Percentiles rank a stretch among this genome's conserved stretches.
These are phyloP conservation scores for Synanthedon andrenaeformis DNA, from an alignment of 2,888 invertebrate species.

Conservation along the genomic window DNA sequence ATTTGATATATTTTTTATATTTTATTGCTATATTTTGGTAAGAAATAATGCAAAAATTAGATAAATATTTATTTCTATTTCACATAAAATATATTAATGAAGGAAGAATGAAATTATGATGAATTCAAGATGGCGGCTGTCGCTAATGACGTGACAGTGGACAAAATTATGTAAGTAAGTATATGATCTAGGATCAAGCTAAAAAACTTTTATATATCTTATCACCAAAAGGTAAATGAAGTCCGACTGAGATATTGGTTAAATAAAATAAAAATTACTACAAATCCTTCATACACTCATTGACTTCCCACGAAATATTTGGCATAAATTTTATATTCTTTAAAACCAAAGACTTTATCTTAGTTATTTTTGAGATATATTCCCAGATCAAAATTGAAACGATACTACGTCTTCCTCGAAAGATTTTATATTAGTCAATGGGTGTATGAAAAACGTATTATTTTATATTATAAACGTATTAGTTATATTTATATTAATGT, in stretches of 20 bases:
- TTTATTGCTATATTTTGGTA: slow-evolving; percentile 12
- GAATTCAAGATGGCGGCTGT: slow-evolving; percentile 26
- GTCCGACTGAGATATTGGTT: slow-evolving; percentile 47
- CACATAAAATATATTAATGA: slow-evolving; percentile 3
- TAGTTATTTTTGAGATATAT: slow-evolving; percentile 35
- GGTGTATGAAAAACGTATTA: slow-evolving; percentile 33
- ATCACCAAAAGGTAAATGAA: slow-evolving; percentile 1
- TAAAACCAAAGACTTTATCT: slow-evolving; percentile 56
- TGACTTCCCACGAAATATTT: slow-evolving; percentile 32
- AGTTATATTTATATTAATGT: slow-evolving; percentile 39
- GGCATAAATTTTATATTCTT: slow-evolving; percentile 40
- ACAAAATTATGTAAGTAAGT: slow-evolving; percentile 36
- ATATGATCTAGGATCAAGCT: slow-evolving; percentile 9
- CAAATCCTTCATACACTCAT: slow-evolving; percentile 41
- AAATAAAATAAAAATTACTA: slow-evolving; percentile 36
- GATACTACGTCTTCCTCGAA: slow-evolving; percentile 44
- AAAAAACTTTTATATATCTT: neutral
- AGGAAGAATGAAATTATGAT: slow-evolving; percentile 1
- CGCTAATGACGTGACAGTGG: slow-evolving; percentile 16
- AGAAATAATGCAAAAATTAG: slow-evolving; percentile 12
- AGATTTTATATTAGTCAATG: slow-evolving; percentile 31
- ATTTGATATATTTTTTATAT: neutral
- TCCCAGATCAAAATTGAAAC: slow-evolving; percentile 27
- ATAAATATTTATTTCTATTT: neutral
- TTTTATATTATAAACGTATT: slow-evolving; percentile 14